Base-by-base conservation (phyloP, 2,113 vertebrate genomes). In the Anser cygnoides region DNA sequence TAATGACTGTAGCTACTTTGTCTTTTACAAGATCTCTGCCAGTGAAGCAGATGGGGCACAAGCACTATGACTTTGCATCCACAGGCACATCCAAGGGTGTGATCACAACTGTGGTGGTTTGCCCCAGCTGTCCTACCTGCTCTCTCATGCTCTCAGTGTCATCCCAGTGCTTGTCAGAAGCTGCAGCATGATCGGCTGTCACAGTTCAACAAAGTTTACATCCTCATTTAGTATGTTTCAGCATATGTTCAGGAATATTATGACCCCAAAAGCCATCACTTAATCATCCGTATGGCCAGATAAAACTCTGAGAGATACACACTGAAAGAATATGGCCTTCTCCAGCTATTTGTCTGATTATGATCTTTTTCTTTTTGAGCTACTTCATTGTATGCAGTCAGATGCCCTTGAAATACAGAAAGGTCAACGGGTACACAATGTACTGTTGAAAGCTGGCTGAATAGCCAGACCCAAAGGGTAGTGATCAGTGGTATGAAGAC, bases 11-110 rank as follows among this genome's bases (percentile, higher is more conserved):
- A 54, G 29, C 43, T 59, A 3, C 44, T 54, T 29, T 31, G 28
- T 54, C 28, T 29, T 67, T 66, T 31, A 57, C 22, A 29, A 26
- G 66, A 39, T 31, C 37, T 73, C 74, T 91, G 46, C 28, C 54
- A 26, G 28, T 0, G 1, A 61, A 17, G 33, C 52, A 44, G 22
- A 19, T 52, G 43, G 22, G 22, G 12, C 10, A 11, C n/a, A 39
- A 28, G 22, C 15, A 58, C 14, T 72, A 50, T 35, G 35, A n/a
- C 22, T 6, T 26, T 13, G 19, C 54, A 59, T 79, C 66, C 67
- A 39, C 52, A 54, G 52, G 15, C 37, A 29, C 20, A 9, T 54
- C 59, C 52, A 59, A 67, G 59, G 67, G 18, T 37, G 59, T 6
- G 59, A 22, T 39, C 19, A 20, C 28, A 37, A 13, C 50, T 54